Percentiles rank a stretch among this genome's conserved stretches.
Conservation (phyloP, 2,113 vertebrate genomes). For the Myiozetetes cayanensis region DNA sequence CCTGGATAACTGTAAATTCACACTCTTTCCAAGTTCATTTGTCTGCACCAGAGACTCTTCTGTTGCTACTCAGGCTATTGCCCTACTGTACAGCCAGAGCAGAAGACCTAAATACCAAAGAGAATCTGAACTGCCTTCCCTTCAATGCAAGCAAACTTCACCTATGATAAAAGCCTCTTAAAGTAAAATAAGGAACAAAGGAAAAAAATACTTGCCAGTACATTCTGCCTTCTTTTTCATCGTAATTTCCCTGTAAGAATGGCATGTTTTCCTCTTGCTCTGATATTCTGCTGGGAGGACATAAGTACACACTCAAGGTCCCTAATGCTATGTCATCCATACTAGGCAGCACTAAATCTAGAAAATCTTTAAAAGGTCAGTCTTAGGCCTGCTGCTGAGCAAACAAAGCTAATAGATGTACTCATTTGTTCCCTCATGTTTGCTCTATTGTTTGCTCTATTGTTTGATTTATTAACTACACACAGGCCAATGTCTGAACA, state of each 20-base stretch:
- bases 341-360: slow-evolving; percentile 6
- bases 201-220: background rate
- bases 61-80: background rate
- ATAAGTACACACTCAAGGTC: background rate
- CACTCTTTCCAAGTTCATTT: background rate
- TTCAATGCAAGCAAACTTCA: background rate
- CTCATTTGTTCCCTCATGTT: background rate
- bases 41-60: background rate
- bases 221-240: background rate
- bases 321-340: background rate
- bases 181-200: background rate
- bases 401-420: background rate
- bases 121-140: background rate
- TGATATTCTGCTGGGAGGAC: background rate
- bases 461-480: background rate
- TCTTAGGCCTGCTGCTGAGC: background rate
- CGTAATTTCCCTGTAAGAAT: background rate
- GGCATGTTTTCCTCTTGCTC: background rate
- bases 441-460: background rate
- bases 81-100: background rate
- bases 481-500: background rate
- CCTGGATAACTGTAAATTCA: background rate
- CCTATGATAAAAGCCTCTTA: background rate
- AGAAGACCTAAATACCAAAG: background rate
- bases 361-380: background rate